These are phyloP conservation scores for Ecliptopera silaceata DNA, from an alignment of 2,888 invertebrate species.

Conservation along the genomic window DNA sequence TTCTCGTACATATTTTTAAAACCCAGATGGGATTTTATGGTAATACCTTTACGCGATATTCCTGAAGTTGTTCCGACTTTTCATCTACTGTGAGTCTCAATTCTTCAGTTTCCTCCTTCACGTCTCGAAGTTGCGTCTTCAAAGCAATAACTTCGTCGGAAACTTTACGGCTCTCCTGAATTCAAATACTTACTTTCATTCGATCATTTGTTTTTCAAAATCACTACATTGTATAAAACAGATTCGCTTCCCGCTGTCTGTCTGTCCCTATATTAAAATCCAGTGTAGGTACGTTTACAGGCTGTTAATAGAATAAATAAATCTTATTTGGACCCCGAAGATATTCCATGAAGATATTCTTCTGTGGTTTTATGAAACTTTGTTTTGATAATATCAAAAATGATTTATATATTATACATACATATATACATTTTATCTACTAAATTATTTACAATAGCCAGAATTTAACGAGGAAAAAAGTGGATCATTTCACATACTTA, in stretches of 20 bases:
- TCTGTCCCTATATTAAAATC: too few relatives aligned
- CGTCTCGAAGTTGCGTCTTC: conserved; percentile 59
- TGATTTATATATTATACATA: background rate
- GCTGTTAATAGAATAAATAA: too few relatives aligned
- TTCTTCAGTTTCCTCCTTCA: conserved; percentile 67
- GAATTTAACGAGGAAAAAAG: background rate
- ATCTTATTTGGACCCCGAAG: too few relatives aligned
- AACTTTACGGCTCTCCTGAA: conserved; percentile 54
- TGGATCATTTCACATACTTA: background rate
- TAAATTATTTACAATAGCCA: background rate
- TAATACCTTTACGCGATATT: conserved; percentile 66
- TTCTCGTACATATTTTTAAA: too few relatives aligned
- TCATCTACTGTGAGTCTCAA: conserved; percentile 58
- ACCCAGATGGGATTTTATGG: background rate
- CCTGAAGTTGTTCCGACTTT: conserved; percentile 67
- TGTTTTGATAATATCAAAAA: too few relatives aligned
- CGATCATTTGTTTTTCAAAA: too few relatives aligned
- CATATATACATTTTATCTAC: background rate
- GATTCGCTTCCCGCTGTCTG: too few relatives aligned
- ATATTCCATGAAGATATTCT: too few relatives aligned
- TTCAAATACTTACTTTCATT: background rate
- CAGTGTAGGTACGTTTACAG: too few relatives aligned
- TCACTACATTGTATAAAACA: too few relatives aligned
- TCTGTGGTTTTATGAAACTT: too few relatives aligned
- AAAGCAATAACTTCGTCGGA: conserved; percentile 53